A percentile compares a stretch with the other conserved stretches of the same genome.
Conservation (phyloP, 2,888 invertebrate species). For the Parasteatoda lunata region DNA sequence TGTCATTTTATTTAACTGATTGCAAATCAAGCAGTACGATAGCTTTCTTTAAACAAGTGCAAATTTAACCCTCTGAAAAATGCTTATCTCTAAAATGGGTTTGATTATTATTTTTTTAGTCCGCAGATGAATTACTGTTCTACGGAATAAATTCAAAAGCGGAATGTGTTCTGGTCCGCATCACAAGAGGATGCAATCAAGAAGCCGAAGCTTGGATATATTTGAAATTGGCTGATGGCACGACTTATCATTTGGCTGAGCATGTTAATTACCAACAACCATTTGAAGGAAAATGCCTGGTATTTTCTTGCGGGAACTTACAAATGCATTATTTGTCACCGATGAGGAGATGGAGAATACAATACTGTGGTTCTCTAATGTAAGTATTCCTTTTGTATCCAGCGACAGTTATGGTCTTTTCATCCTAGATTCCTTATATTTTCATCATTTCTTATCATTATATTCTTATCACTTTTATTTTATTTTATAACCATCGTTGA, state of each 20-base stretch:
- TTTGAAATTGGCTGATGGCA: conserved; percentile 41
- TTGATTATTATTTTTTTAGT: not conserved
- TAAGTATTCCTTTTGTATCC: not conserved
- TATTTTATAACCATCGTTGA: too few relatives aligned
- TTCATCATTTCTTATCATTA: too few relatives aligned
- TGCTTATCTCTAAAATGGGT: too few relatives aligned
- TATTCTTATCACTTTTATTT: too few relatives aligned
- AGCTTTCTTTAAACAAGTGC: too few relatives aligned
- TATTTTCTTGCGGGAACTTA: conserved; percentile 36
- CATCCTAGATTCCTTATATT: too few relatives aligned
- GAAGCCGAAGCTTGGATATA: conserved; percentile 50
- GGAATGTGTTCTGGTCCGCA: conserved; percentile 25
- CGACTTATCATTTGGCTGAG: conserved; percentile 12
- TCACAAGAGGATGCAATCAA: conserved; percentile 20
- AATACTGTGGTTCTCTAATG: conserved; percentile 53
- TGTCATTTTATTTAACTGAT: too few relatives aligned
- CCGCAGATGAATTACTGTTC: conserved; percentile 39
- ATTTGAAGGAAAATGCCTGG: conserved; percentile 13
- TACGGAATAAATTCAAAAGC: conserved; percentile 50
- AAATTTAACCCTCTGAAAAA: too few relatives aligned
- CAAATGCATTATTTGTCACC: conserved; percentile 44
- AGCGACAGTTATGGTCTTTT: not conserved
- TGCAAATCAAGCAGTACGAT: too few relatives aligned
- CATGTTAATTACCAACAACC: conserved; percentile 10
- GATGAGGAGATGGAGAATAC: conserved; percentile 58